These are phyloP conservation scores for Aphidius colemani DNA, from an alignment of 2,888 invertebrate genomes.

Conservation along the genomic window DNA sequence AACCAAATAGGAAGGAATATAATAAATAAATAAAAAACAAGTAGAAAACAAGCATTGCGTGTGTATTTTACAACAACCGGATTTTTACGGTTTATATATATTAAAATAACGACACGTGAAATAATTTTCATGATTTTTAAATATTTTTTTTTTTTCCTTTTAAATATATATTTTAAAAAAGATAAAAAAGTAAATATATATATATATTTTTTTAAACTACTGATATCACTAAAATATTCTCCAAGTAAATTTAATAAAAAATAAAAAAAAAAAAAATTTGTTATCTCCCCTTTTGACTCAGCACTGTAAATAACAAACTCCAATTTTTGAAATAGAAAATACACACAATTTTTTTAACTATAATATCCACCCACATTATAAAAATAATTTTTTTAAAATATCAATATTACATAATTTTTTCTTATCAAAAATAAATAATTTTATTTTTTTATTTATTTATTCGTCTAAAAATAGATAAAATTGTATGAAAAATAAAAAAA, in stretches of 20 bases:
- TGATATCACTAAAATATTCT: neutral
- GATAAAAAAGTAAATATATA: neutral
- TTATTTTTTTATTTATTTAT: too few species aligned
- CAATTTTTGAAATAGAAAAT: neutral
- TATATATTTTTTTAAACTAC: neutral
- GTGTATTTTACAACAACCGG: slow-evolving; percentile 37
- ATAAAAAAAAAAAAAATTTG: slow-evolving; percentile 13
- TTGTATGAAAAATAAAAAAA: too few species aligned
- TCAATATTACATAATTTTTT: too few species aligned
- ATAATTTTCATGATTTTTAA: slow-evolving; percentile 10
- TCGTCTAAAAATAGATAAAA: too few species aligned
- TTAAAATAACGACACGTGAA: neutral
- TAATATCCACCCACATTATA: neutral
- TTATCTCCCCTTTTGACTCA: slow-evolving; percentile 28
- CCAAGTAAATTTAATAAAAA: neutral
- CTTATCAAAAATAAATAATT: too few species aligned
- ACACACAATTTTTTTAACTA: neutral
- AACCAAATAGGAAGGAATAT: slow-evolving; percentile 6
- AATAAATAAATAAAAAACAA: slow-evolving; percentile 9
- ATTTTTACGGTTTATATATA: slow-evolving; percentile 4
- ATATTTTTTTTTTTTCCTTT: neutral
- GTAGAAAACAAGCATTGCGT: neutral
- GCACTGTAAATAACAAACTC: neutral
- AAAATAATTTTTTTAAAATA: too few species aligned
- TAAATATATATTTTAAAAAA: neutral